Percentiles rank a stretch among this genome's conserved stretches.
Conservation (phyloP, 2,113 vertebrate species). For the Bos javanicus region DNA sequence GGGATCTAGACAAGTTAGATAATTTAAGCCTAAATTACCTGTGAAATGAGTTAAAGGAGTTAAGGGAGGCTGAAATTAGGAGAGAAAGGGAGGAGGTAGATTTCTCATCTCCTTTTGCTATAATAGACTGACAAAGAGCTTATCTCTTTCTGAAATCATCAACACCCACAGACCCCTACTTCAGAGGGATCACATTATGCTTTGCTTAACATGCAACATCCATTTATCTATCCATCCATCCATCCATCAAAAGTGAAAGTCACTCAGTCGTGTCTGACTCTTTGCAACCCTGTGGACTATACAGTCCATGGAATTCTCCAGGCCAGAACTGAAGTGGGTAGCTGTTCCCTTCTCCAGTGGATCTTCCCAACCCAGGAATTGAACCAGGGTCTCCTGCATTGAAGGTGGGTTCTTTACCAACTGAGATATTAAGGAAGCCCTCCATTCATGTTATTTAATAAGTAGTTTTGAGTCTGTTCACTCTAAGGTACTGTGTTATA, state of each 20-base stretch:
- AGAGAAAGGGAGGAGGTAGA: not conserved
- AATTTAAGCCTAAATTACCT: not conserved
- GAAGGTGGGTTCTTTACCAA: not conserved
- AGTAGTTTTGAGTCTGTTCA: not conserved
- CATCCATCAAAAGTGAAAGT: not conserved
- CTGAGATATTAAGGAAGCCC: not conserved
- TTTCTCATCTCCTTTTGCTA: not conserved
- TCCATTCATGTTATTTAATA: not conserved
- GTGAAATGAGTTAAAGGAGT: not conserved
- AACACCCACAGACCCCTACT: not conserved
- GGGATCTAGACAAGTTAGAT: not conserved
- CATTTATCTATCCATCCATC: not conserved
- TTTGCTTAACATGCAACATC: not conserved
- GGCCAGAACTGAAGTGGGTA: not conserved
- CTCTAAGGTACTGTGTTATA: not conserved
- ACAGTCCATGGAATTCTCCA: not conserved
- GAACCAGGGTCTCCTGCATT: not conserved
- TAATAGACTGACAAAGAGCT: not conserved
- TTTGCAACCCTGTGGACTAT: not conserved
- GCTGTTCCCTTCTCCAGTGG: not conserved
- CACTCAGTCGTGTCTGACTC: fast-evolving
- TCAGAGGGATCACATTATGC: not conserved
- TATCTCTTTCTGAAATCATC: not conserved
- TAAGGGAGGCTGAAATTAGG: not conserved
- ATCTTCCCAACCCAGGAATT: not conserved